A percentile compares a stretch with the other conserved stretches of the same genome.
These are phyloP conservation scores for Cydia amplana DNA, from an alignment of 1,140 invertebrate genomes.

Conservation along the genomic window DNA sequence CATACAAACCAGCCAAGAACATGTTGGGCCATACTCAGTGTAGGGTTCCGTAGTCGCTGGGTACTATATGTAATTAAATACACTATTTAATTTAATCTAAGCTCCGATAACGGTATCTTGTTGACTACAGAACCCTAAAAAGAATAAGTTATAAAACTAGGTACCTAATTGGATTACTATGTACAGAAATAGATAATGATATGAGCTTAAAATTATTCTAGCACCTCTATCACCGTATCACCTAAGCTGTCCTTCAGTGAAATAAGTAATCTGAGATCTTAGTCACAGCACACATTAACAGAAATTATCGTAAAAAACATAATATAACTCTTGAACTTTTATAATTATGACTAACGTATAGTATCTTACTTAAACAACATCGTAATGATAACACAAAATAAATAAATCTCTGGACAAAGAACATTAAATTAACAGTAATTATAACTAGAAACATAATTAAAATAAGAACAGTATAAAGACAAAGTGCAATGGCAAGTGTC, in stretches of 20 bases:
- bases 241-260: neutral
- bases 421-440: neutral
- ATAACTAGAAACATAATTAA: neutral
- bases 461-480: neutral
- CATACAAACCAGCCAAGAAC: no score
- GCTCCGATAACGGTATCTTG: no score
- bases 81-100: no score
- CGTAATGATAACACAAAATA: conserved; percentile 11
- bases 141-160: neutral
- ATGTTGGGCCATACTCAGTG: no score
- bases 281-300: conserved; percentile 59
- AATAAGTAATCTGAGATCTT: conserved; percentile 53
- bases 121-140: neutral
- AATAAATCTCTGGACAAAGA: conserved; percentile 11
- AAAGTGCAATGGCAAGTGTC: conserved; percentile 10
- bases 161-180: neutral
- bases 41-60: no score
- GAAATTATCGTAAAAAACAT: conserved; percentile 35
- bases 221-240: neutral
- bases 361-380: neutral
- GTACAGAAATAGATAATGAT: neutral
- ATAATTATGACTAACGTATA: no score
- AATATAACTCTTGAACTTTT: conserved; percentile 14
- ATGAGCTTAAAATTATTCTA: neutral
- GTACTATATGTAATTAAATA: no score